Evolutionary conservation across 2,113 vertebrate species (phyloP), one percentile per base, ranked within the genome.

Genomic region (Cephalopterus ornatus): DNA sequence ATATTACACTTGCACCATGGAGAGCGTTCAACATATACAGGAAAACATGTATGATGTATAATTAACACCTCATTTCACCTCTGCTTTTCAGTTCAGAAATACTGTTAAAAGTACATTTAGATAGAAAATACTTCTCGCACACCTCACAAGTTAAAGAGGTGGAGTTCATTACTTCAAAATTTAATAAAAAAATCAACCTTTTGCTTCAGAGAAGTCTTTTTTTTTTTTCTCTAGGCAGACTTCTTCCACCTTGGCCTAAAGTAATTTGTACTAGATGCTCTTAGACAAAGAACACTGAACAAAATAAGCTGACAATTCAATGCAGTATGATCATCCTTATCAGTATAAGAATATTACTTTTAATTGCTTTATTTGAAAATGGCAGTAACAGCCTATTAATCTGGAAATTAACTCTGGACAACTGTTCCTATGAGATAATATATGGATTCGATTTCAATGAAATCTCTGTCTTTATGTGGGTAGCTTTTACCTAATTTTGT

Each of bases 401-500:
- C 94, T 79, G 76, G 66, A 95, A 86, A 90, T 92, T 96, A 93
- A 78, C 37, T 93, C 74, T 93, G 58, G 78, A 80, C 72, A 82
- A 91, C 85, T 77, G 35, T 79, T 95, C 75, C 73, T 94, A 44
- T 72, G 50, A 90, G 62, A 70, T 94, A 96, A 96, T 96, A 95
- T 80, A 96, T 80, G 49, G 80, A 21, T 85, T 92, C 10, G 32
- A 86, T 88, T 96, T 85, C 71, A 30, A 52, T 59, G 44, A 94
- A 89, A 92, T 55, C 46, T 75, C 87, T 90, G 52, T 80, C 95
- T 94, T 95, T 94, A 97, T 88, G 22, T 61, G 76, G 68, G 21
- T 27, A 44, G 82, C 82, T 73, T 89, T 97, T 95, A 96, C 79
- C 50, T 90, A 93, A 80, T 92, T 97, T 92, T 70, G 79, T 93